Evolutionary conservation across 2,888 invertebrate genomes (phyloP), one percentile per base, ranked within the genome.

Genomic region (Mythimna vitellina): DNA sequence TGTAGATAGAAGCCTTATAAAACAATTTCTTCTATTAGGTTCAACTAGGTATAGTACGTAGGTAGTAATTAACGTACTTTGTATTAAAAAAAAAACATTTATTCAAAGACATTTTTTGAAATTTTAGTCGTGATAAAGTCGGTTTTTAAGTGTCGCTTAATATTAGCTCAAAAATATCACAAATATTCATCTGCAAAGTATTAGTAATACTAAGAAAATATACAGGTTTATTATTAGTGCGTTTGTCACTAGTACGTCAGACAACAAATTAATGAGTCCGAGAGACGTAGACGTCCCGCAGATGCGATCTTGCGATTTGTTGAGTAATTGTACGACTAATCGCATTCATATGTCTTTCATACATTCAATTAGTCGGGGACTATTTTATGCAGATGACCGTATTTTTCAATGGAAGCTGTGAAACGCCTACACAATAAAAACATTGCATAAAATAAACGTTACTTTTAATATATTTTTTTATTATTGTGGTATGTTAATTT

Each of bases 231-330:
- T 82, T 84, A 78, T 76, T 77, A 78, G 82, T 78, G 25, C 32
- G 77, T 79, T 84, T 85, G 84, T 83, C 77, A 82, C 73, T 54
- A 67, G 58, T 53, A 74, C 80, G 80, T 82, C 78, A 77, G 74
- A 76, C 70, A 76, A 76, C 81, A 79, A 72, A 85, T 80, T 85
- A 84, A 83, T 85, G 82, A 83, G 75, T 76, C 63, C 73, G 61
- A 61, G 70, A 65, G 70, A 72, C 76, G 73, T 61, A 58, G 65
- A 76, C 83, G 77, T 68, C 69, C 32, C 61, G 63, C 75, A 83
- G 85, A 83, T 80, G 80, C 80, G 80, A 77, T 73, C 70, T 69
- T 78, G 82, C 78, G 84, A 85, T 84, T 82, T 83, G 78, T 84
- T 73, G 84, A 78, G 76, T 82, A 82, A 80, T 84, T 77, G 74